These are phyloP conservation scores for Boloria selene DNA, from an alignment of 2,888 invertebrate species.

Conservation along the genomic window DNA sequence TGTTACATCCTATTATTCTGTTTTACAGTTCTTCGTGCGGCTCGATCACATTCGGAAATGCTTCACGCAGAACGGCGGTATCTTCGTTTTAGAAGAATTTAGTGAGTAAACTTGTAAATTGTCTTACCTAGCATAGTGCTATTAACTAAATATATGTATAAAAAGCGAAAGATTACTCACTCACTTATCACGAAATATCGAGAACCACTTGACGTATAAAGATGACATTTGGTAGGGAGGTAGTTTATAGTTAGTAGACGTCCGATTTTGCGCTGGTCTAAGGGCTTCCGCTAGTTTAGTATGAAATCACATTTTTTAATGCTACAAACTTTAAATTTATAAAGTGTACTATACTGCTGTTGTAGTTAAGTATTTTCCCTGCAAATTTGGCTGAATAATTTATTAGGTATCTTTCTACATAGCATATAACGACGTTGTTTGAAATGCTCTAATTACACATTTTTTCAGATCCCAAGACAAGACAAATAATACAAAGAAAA, in stretches of 20 bases:
- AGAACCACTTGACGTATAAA: no score
- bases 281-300: no score
- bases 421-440: not conserved
- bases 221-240: no score
- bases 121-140: not conserved
- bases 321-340: no score
- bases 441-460: not conserved
- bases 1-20: constrained; percentile 38
- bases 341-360: no score
- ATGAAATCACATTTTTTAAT: no score
- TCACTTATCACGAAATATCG: no score
- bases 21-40: constrained; percentile 99
- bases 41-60: constrained; percentile 99
- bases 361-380: no score
- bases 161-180: no score
- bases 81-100: constrained; percentile 99
- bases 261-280: no score
- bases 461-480: constrained; percentile 96
- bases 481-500: constrained; percentile 97
- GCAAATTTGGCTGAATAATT: no score
- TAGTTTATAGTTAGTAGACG: no score
- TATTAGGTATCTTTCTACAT: not conserved
- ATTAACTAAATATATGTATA: not conserved
- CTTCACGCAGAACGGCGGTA: constrained; percentile 99
- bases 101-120: constrained; percentile 87